Evolutionary conservation across 2,113 vertebrate genomes (phyloP).

Genomic region (Lamprologus sp.): DNA sequence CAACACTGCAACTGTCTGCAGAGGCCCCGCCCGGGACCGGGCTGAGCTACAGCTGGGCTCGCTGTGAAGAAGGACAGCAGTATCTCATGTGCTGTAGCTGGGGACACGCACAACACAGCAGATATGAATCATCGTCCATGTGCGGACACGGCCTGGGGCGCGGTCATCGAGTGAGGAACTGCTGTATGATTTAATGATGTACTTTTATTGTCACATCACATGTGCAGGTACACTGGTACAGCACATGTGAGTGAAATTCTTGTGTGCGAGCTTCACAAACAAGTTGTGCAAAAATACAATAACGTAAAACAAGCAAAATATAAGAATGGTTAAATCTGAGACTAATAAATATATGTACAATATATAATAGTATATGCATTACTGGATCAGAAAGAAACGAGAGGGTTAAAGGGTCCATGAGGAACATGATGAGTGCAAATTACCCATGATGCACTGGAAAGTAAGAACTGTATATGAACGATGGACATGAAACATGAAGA

Average conservation of each 20-base stretch:
- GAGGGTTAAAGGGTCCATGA: not conserved
- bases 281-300: not conserved
- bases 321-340: too few species aligned
- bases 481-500: not conserved
- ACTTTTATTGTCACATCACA: not conserved
- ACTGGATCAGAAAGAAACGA: accelerated
- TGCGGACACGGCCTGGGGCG: not conserved
- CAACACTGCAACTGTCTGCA: constrained; percentile 1
- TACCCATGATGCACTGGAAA: not conserved
- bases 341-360: accelerated
- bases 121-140: not conserved
- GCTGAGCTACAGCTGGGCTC: not conserved
- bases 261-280: accelerated
- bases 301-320: too few species aligned
- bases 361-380: not conserved
- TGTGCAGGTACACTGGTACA: not conserved
- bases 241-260: not conserved
- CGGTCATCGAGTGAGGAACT: not conserved
- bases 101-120: not conserved
- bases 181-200: not conserved
- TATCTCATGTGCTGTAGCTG: not conserved
- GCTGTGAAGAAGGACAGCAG: not conserved
- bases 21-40: not conserved
- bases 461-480: not conserved
- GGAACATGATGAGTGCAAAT: not conserved